Evolutionary conservation across 2,797 vertebrate species (phyloP), one percentile per base, ranked within the genome.

Genomic region (Sebastes glaucus): DNA sequence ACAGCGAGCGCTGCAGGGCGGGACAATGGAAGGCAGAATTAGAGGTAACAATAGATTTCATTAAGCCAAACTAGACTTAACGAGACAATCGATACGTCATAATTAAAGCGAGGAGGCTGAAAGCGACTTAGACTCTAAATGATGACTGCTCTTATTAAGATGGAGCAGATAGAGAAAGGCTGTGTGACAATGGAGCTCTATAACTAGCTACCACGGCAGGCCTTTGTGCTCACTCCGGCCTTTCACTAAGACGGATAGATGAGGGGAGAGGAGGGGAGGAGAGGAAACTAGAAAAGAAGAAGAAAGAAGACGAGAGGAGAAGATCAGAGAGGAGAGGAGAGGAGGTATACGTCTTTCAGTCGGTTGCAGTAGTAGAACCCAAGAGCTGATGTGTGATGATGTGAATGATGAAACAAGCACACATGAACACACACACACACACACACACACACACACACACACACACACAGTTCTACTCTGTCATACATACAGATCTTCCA

Each of bases 21-120:
- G 86, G 87, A 95, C 92, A 96, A 94, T 96, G 92, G 88, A 89
- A 94, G 93, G 93, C 86, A 92, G 92, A 93, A 94, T 95, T 90
- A 97, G 95, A 94, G 93, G 94, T 96, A 96, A 97, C 96, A 97
- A 96, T 97, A 95, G 96, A 95, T 96, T 97, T 96, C 97, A 97
- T 97, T 97, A 96, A 94, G 94, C 95, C 94, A 96, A 97, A 97
- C 96, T 96, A 94, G 94, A 95, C 95, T 96, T 96, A 96, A 96
- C 95, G 95, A 96, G 96, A 95, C 97, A 95, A 96, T 97, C 97
- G 95, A 96, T 97, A 95, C 78, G 93, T 96, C 94, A 95, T 97
- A 96, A 96, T 96, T 97, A 96, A 96, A 97, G 88, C 82, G 70
- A 88, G 85, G 92, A 85, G 86, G 90, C 91, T 88, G 92, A 93